Evolutionary conservation across 2,888 invertebrate genomes (phyloP), one percentile per base, ranked within the genome.

Genomic region (Sturmia bella): DNA sequence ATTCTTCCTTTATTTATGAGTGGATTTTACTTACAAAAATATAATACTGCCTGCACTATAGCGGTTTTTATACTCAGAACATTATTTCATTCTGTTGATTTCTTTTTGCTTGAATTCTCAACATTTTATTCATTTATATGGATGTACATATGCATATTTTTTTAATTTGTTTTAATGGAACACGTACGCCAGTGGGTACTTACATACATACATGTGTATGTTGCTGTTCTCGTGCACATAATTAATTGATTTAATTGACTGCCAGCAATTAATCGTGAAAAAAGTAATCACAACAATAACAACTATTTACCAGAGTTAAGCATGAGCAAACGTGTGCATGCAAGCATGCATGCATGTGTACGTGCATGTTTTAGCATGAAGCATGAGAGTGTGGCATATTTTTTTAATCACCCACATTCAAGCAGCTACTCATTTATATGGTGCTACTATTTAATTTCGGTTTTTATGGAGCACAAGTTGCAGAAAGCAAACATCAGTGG

Each of bases 161-260:
- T 24, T 1, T 52, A 37, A 6, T 43, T 39, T 24, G 39, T 21
- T 48, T 37, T 5, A 57, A 17, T 64, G 56, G 32, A 63, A 37
- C 32, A 54, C 15, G 50, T 43, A 50, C 57, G 12, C 12, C 11
- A 9, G 57, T 19, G 12, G 54, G 48, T 50, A 9, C 15, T 3
- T n/a, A n/a, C n/a, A n/a, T n/a, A n/a, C n/a, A n/a, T n/a, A n/a
- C n/a, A n/a, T 73, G 61, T 61, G 21, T 43, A 21, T 59, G 45
- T 57, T 41, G 37, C 15, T 70, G 63, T 59, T 39, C 43, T 73
- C 50, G 63, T 77, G 74, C 74, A 78, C 82, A 75, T 78, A 82
- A 82, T 82, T 82, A 82, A 82, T 82, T 82, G 82, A 82, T 66
- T 82, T 75, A 82, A 82, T 82, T 82, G 82, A 82, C 82, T 82